Conservation (phyloP, 2,113 vertebrate genomes). For the Calonectris borealis region DNA sequence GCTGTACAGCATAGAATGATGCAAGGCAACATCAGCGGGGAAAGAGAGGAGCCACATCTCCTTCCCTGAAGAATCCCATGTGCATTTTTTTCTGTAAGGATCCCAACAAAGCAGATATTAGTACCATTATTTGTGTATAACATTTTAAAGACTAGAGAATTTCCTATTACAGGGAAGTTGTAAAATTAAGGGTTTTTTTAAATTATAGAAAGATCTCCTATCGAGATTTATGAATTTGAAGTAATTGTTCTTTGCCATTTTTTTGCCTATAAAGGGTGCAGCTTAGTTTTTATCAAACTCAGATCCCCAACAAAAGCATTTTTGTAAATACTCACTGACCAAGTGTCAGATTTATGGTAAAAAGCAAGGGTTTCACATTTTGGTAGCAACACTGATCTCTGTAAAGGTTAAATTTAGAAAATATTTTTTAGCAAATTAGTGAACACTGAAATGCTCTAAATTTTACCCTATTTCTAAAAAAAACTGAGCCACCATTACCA, state of each 20-base stretch:
- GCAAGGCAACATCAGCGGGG: neutral
- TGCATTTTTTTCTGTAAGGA: neutral
- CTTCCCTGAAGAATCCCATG: neutral
- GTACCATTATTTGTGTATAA: neutral
- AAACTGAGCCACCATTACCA: neutral
- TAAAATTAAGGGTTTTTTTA: neutral
- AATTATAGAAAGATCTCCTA: neutral
- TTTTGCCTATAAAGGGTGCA: neutral
- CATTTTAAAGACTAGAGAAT: neutral
- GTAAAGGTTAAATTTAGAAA: neutral
- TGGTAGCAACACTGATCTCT: neutral
- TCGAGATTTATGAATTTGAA: neutral
- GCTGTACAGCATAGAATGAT: neutral
- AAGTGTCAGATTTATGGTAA: neutral
- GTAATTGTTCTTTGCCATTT: neutral
- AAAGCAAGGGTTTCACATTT: neutral
- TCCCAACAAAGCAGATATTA: neutral
- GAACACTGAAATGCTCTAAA: neutral
- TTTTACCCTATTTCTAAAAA: neutral
- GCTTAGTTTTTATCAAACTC: neutral
- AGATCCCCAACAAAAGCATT: neutral
- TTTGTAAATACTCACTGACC: neutral
- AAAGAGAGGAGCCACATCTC: neutral
- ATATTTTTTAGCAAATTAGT: neutral
- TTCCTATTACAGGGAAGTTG: neutral